Evolutionary conservation across 2,113 vertebrate species (phyloP), one percentile per base, ranked within the genome.

Genomic region (Leucosticte australis): DNA sequence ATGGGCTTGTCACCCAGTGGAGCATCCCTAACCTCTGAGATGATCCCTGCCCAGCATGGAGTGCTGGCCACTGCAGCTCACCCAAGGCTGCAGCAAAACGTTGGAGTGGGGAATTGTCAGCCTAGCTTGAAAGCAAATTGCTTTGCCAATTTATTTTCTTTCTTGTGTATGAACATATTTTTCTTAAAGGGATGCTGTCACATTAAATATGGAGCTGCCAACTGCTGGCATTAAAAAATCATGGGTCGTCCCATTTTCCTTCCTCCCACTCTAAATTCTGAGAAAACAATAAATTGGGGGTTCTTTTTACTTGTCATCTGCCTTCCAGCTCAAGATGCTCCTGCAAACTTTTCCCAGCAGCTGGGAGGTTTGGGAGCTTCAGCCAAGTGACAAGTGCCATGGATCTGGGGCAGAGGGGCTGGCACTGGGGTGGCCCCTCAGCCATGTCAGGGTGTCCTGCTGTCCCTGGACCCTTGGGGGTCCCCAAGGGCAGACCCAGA

Each of bases 231-330:
- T 96, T 96, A 95, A 96, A 96, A 96, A 97, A 94, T 96, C 94
- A 96, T 94, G 73, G 93, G 71, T 80, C 76, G 94, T 94, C 87
- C 95, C 93, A 93, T 97, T 97, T 97, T 97, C 92, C 56, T 92
- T 82, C 94, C 94, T 95, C 93, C 93, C 87, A 87, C 94, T 93
- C 93, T 41, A 60, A 90, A 91, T 92, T 75, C 83, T 74, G 31
- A 84, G 93, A 88, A 93, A 94, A 91, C 90, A 90, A 92, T 90
- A 91, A 93, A 93, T 90, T 90, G 0, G 9, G 88, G 74, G 33
- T 52, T 90, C 79, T 86, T 92, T 89, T 73, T 20, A 74, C 57
- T 93, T 93, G 79, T 94, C 95, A 83, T 30, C 62, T 76, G 49
- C 69, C 49, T 90, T 89, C 50, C 80, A 73, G 74, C 89, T 92